These are phyloP conservation scores for Gobio gobio DNA, from an alignment of 2,113 vertebrate genomes.

Conservation along the genomic window DNA sequence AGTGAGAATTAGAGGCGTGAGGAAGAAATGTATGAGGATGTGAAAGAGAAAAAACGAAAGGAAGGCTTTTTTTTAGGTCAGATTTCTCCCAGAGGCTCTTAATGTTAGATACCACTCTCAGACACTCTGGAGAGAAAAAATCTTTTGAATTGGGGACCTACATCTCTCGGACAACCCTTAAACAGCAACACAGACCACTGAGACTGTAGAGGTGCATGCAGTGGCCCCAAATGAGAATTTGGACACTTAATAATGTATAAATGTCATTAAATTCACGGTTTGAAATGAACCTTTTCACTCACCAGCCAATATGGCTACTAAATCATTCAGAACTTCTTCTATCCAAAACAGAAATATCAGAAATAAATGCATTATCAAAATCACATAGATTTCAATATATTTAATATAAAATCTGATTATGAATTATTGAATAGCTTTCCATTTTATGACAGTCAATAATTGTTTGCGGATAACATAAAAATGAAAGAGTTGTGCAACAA, in stretches of 20 bases:
- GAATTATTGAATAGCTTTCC: neutral
- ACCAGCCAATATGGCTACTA: neutral
- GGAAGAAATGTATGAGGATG: constrained; percentile 1
- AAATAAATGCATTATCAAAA: neutral
- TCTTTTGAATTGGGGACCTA: constrained; percentile 21
- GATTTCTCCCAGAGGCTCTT: constrained; percentile 27
- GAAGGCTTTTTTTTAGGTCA: neutral
- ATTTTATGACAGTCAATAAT: neutral
- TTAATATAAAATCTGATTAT: neutral
- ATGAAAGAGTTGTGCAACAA: neutral
- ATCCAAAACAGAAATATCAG: neutral
- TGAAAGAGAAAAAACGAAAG: neutral
- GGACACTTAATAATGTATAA: neutral
- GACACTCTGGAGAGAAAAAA: neutral
- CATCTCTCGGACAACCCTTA: constrained; percentile 25
- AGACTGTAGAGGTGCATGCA: neutral
- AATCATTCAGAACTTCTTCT: neutral
- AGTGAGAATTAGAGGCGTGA: neutral
- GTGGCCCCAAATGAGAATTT: neutral
- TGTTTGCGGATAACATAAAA: neutral
- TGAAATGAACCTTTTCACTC: neutral
- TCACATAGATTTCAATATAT: neutral
- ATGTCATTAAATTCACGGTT: neutral
- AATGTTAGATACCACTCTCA: constrained; percentile 19
- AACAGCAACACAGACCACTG: neutral